phyloP scores from a whole-genome alignment of 2,797 vertebrate genomes.

The Danionella dracula region DNA sequence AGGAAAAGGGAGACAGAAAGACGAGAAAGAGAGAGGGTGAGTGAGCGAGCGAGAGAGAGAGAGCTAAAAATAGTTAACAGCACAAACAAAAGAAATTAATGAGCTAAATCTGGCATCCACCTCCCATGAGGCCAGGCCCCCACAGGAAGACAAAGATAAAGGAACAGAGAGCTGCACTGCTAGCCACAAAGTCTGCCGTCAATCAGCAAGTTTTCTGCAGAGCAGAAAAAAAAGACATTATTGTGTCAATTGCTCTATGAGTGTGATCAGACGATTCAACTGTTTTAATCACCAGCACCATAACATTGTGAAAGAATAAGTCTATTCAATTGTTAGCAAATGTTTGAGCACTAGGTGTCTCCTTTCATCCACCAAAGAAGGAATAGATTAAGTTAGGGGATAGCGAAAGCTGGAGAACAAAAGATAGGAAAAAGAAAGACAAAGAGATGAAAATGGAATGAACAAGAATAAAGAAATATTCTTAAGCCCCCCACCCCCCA shows the following conservation, averaged over 20 bases:
- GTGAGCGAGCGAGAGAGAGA: neutral
- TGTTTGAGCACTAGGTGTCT: slow-evolving; percentile 67
- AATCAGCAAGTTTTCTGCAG: slow-evolving; percentile 18
- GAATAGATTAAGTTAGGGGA: too few species aligned
- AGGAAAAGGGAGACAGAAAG: too few species aligned
- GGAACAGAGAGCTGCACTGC: slow-evolving; percentile 8
- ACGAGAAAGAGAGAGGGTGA: slow-evolving; percentile 7
- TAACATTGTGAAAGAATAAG: too few species aligned
- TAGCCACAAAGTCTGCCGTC: slow-evolving; percentile 11
- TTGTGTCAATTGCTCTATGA: neutral
- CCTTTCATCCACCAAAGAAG: slow-evolving; percentile 59
- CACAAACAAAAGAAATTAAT: slow-evolving; percentile 62
- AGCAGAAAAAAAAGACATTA: neutral
- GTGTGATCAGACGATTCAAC: neutral
- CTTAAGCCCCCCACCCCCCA: too few species aligned
- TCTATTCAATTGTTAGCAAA: too few species aligned
- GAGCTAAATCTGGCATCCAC: slow-evolving; percentile 45
- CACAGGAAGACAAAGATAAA: slow-evolving; percentile 15
- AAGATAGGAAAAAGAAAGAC: too few species aligned
- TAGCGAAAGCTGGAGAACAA: neutral
- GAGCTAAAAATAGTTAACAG: slow-evolving; percentile 63
- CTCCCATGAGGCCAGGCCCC: slow-evolving; percentile 14
- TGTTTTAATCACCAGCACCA: neutral
- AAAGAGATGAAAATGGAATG: too few species aligned
- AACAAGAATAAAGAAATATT: too few species aligned